Base-by-base conservation (phyloP, 2,113 vertebrate genomes). In the Amphilophus citrinellus region DNA sequence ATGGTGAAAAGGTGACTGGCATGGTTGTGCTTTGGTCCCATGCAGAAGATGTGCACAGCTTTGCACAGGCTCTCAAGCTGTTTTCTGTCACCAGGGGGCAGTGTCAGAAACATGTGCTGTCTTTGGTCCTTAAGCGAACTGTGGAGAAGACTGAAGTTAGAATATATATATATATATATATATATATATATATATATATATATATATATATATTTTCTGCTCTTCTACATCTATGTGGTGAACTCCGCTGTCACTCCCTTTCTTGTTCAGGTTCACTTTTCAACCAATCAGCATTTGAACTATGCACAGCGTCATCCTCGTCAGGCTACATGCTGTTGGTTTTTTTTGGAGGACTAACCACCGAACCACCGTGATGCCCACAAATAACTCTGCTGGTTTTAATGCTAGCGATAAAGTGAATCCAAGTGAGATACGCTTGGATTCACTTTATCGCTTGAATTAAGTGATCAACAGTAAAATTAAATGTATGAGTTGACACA, bases 401-500 rank as follows among this genome's bases (percentile, higher is more conserved):
- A 71, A 71, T 71, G 66, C 66, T 71, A 50, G 66, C 47, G 15
- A 27, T 50, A 50, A 68, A 50, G 42, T 71, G 66, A 71, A 71
- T 71, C 66, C 66, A 50, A 50, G 65, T 18, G 42, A 50, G 42
- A 50, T 68, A 50, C 18, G 42, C 65, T 68, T 68, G 65, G 42
- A 50, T 68, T 68, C 65, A 50, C 65, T 68, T 68, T 68, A 68
- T 47, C 65, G 30, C 65, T 68, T 68, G 14, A 39, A 68, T 68
- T 30, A 71, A 71, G 42, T 50, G 24, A 71, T 71, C 42, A 50
- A 44, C 24, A 50, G 66, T 71, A 53, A 71, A 71, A 71, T 53
- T 53, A 53, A 53, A 71, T 53, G 6, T 71, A 32, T 32, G 66
- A 32, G 44, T 71, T 71, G 44, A 71, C 44, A 53, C 44, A 71